These are phyloP conservation scores for Falcaria lacertinaria DNA, from an alignment of 2,888 invertebrate genomes.

Conservation along the genomic window DNA sequence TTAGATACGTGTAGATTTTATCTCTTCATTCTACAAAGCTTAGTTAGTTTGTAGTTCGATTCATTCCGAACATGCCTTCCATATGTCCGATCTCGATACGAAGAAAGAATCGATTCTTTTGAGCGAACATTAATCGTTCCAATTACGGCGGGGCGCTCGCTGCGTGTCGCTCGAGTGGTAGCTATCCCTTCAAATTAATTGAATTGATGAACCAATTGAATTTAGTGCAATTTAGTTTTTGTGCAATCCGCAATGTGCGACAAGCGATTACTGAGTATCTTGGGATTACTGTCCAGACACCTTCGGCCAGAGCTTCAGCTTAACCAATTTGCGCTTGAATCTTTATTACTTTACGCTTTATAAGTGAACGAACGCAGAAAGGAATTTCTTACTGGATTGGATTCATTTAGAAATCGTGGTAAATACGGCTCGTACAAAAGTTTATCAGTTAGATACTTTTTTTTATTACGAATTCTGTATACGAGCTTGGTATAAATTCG, in stretches of 20 bases:
- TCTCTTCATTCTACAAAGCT: conserved; percentile 36
- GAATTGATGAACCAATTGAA: conserved; percentile 74
- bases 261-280: conserved; percentile 25
- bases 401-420: too few species aligned
- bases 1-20: conserved; percentile 33
- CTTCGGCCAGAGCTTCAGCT: conserved; percentile 9
- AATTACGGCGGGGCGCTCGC: conserved; percentile 50
- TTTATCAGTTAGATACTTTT: too few species aligned
- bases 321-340: conserved; percentile 22
- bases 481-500: too few species aligned
- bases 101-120: conserved; percentile 59
- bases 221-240: conserved; percentile 60
- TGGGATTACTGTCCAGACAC: conserved; percentile 10
- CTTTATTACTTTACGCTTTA: neutral
- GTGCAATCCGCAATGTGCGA: conserved; percentile 29
- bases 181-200: conserved; percentile 68
- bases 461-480: too few species aligned
- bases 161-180: conserved; percentile 40
- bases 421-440: too few species aligned
- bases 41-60: conserved; percentile 34
- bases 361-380: neutral
- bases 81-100: conserved; percentile 53
- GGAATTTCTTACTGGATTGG: too few species aligned
- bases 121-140: conserved; percentile 60
- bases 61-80: conserved; percentile 53